Base-by-base conservation (phyloP, 2,797 vertebrate species). In the Loriculus beryllinus region DNA sequence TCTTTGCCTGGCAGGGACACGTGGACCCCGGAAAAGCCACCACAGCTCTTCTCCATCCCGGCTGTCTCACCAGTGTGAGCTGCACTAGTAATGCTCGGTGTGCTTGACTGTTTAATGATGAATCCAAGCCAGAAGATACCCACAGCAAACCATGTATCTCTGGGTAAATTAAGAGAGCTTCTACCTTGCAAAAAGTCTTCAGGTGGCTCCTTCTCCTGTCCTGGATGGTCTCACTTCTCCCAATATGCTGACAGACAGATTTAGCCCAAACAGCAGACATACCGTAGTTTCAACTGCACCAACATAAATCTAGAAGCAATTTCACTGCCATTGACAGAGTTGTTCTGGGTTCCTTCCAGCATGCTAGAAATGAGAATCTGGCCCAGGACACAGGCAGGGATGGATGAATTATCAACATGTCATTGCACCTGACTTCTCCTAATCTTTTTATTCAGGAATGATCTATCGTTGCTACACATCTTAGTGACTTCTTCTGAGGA, bases 1-100 rank as follows among this genome's bases (percentile, higher is more conserved):
- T 42, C 48, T 18, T 37, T 40, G 62, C 43, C 77, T 51, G 18
- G 4, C 23, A 40, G 35, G 48, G 39, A 62, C 75, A 51, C 1
- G 0, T 28, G 75, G 35, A 45, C 35, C 37, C 25, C 45, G 28
- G 23, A 42, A 26, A 37, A 45, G 37, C 1, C 18, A 25, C 21
- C 10, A 4, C 0, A 26, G 28, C n/a, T 28, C 13, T 26, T 52
- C 54, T 45, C 21, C 42, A 39, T 5, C 33, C 63, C 2, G 0
- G 60, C 48, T 43, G 31, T 14, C 64, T n/a, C 64, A 56, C 48
- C 51, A 18, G 1, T 16, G 33, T 12, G 11, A 77, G 39, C 62
- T 49, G 82, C 33, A 1, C 49, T n/a, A 2, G 22, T 28, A 42
- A 31, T 4, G 4, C 26, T 42, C 20, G 6, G 33, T 3, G 37